phyloP scores from a whole-genome alignment of 2,797 vertebrate genomes.

The Gobio occitaniae region DNA sequence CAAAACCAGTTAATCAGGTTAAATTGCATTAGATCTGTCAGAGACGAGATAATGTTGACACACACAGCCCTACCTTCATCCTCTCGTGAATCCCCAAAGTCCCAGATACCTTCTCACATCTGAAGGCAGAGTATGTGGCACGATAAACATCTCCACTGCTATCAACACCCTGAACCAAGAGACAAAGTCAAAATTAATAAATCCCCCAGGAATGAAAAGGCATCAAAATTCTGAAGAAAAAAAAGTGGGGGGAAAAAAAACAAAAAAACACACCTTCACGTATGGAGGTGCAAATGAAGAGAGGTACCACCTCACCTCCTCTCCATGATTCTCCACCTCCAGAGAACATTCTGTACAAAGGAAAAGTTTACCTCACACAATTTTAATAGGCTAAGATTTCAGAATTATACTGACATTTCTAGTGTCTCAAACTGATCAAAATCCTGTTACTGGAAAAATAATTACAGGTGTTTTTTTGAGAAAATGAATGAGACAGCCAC shows the following conservation, averaged over 20 bases:
- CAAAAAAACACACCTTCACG: conserved; percentile 83
- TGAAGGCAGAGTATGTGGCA: conserved; percentile 91
- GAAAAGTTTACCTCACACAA: neutral
- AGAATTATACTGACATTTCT: neutral
- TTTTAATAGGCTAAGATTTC: neutral
- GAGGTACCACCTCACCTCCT: conserved; percentile 88
- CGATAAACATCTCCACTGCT: conserved; percentile 85
- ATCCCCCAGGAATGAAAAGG: neutral
- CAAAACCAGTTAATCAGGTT: neutral
- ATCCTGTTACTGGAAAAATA: neutral
- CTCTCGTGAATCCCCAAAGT: conserved; percentile 79
- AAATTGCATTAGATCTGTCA: neutral
- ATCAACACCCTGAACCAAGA: conserved; percentile 84
- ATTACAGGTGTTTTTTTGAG: neutral
- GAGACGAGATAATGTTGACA: neutral
- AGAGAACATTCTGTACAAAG: conserved; percentile 81
- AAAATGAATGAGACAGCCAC: neutral
- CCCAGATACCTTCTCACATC: conserved; percentile 86
- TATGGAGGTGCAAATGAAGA: conserved; percentile 94
- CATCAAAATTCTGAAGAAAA: too few relatives aligned
- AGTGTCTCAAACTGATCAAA: neutral
- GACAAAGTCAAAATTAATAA: conserved; percentile 4
- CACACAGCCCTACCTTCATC: conserved; percentile 80
- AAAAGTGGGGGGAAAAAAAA: neutral
- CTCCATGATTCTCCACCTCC: conserved; percentile 87